These are phyloP conservation scores for Bombus picipes DNA, from an alignment of 1,140 invertebrate species.

Conservation along the genomic window DNA sequence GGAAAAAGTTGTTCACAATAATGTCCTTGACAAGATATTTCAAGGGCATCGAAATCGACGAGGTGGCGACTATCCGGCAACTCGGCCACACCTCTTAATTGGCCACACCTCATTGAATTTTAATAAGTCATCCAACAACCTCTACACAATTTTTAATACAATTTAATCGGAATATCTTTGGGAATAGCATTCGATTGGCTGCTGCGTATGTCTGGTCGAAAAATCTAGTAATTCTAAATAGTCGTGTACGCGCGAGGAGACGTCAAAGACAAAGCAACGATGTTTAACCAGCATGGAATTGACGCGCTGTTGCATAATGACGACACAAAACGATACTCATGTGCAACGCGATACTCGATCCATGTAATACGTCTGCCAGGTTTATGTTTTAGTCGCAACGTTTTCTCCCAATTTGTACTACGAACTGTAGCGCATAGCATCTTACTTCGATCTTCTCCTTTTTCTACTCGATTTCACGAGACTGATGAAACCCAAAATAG, in stretches of 20 bases:
- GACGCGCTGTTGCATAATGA: slow-evolving; percentile 22
- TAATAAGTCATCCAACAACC: background rate
- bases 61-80: too few relatives aligned
- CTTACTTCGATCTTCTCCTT: too few relatives aligned
- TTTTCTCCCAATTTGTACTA: background rate
- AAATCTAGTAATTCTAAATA: background rate
- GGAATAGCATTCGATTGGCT: background rate
- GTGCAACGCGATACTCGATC: slow-evolving; percentile 12
- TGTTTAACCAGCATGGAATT: background rate
- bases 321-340: slow-evolving; percentile 4
- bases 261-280: background rate
- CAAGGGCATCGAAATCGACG: too few relatives aligned
- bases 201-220: too few relatives aligned
- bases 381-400: too few relatives aligned
- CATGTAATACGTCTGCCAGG: background rate
- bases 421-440: background rate
- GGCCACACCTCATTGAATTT: too few relatives aligned
- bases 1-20: too few relatives aligned
- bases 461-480: too few relatives aligned
- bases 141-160: background rate
- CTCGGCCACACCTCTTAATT: too few relatives aligned
- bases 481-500: too few relatives aligned
- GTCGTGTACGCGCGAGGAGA: too few relatives aligned
- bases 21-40: too few relatives aligned
- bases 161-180: background rate